Evolutionary conservation across 2,797 vertebrate genomes (phyloP).

Genomic region (Syndactyla subalaris): DNA sequence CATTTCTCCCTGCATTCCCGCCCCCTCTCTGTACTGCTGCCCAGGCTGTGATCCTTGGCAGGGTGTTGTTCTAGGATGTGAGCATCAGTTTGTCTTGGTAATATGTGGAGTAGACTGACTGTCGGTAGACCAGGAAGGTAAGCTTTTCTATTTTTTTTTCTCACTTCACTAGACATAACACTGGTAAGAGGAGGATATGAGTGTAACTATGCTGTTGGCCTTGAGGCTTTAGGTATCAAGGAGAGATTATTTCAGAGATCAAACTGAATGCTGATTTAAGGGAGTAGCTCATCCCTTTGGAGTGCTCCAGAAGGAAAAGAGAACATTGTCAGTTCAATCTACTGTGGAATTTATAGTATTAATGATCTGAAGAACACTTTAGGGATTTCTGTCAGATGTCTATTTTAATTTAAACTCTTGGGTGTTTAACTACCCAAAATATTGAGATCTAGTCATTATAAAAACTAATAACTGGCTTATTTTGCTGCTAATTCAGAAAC

Average conservation of each 20-base stretch:
- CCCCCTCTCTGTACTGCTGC: background rate
- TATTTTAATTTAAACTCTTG: constrained; percentile 84
- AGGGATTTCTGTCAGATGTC: constrained; percentile 80
- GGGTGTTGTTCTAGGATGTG: background rate
- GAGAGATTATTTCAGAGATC: constrained; percentile 74
- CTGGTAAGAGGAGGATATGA: constrained; percentile 31
- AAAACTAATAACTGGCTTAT: constrained; percentile 82
- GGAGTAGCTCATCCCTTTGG: constrained; percentile 73
- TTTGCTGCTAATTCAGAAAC: constrained; percentile 80
- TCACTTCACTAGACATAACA: background rate
- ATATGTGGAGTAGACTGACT: background rate
- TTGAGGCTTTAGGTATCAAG: constrained; percentile 68
- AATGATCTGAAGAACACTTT: constrained; percentile 80
- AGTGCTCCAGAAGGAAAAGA: constrained; percentile 65
- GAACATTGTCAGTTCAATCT: constrained; percentile 76
- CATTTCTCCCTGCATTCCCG: background rate
- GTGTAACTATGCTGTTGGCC: constrained; percentile 37
- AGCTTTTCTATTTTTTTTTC: background rate
- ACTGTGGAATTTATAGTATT: constrained; percentile 76
- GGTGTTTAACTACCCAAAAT: constrained; percentile 82
- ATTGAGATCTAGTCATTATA: constrained; percentile 81
- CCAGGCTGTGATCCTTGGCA: rapidly evolving
- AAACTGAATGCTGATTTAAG: constrained; percentile 72
- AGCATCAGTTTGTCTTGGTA: background rate
- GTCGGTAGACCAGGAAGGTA: background rate